Evolutionary conservation across 2,113 vertebrate species (phyloP).

Genomic region (Arvicanthis niloticus): DNA sequence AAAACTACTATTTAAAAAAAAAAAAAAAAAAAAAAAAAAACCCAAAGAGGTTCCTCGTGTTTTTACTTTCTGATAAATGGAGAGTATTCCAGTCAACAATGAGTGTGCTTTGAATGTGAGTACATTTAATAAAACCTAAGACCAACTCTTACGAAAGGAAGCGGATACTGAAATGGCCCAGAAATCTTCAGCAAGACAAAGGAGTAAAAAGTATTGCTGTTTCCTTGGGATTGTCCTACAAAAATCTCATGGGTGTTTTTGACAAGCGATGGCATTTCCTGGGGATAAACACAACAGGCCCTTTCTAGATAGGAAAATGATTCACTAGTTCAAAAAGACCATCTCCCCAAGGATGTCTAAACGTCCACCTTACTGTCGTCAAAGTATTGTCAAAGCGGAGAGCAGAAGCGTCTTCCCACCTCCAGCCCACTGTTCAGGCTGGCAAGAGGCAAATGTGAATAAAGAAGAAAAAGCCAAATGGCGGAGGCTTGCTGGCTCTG

Average conservation of each 20-base stretch:
- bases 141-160: constrained; percentile 44
- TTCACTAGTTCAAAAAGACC: not conserved
- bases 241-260: not conserved
- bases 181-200: not conserved
- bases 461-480: not conserved
- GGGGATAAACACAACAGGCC: not conserved
- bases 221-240: not conserved
- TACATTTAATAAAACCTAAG: not conserved
- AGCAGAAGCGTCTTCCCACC: not conserved
- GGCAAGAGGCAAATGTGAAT: not conserved
- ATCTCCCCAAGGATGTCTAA: not conserved
- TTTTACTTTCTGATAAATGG: constrained; percentile 7
- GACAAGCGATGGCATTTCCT: constrained; percentile 19
- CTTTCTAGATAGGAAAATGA: constrained; percentile 3
- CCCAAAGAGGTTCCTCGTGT: not conserved
- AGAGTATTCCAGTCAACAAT: not conserved
- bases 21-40: not conserved
- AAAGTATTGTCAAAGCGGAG: not conserved
- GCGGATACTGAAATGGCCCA: not conserved
- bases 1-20: not conserved
- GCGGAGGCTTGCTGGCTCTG: not conserved
- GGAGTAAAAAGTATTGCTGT: not conserved
- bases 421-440: not conserved
- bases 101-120: not conserved
- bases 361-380: not conserved